Conservation (phyloP, 2,113 vertebrate species). For the Theristicus caerulescens region DNA sequence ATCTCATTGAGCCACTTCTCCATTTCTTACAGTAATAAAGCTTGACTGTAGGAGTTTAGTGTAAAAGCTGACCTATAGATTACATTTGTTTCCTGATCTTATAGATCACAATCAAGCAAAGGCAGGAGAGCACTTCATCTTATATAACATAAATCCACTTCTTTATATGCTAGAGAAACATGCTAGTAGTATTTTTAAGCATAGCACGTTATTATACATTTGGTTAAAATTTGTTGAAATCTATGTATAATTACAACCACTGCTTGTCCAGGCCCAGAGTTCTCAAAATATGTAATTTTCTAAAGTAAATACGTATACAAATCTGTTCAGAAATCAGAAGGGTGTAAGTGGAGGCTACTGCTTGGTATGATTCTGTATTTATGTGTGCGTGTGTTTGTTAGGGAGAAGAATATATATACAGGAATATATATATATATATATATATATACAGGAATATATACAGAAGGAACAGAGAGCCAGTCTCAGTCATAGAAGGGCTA, state of each 20-base stretch:
- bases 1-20: background rate
- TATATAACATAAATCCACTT: background rate
- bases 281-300: background rate
- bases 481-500: background rate
- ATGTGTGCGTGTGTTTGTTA: background rate
- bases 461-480: background rate
- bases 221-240: background rate
- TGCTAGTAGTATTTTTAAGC: background rate
- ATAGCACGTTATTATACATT: background rate
- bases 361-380: background rate
- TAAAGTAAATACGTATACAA: background rate
- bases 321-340: background rate
- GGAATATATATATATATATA: background rate
- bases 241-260: background rate
- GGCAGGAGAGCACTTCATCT: background rate
- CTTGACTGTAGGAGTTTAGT: background rate
- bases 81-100: background rate
- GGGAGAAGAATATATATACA: background rate
- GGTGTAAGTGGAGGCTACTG: background rate
- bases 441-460: background rate
- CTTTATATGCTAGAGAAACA: background rate
- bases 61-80: background rate
- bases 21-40: background rate
- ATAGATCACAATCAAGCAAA: background rate
- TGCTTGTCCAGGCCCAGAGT: background rate